phyloP scores from a whole-genome alignment of 2,888 invertebrate genomes.

The Diabrotica balteata region DNA sequence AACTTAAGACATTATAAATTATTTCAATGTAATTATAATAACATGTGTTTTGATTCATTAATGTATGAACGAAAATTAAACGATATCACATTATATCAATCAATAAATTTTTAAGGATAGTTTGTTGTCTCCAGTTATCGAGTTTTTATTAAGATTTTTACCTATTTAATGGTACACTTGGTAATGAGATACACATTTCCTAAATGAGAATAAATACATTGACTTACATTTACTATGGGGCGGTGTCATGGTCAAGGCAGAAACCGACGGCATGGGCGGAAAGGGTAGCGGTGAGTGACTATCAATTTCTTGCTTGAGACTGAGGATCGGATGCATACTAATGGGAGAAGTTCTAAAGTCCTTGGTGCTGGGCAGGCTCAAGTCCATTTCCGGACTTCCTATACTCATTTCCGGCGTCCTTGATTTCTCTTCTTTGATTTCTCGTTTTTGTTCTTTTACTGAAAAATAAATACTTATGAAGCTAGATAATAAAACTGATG shows the following conservation, averaged over 20 bases:
- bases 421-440: slow-evolving; percentile 33
- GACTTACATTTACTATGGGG: slow-evolving; percentile 77
- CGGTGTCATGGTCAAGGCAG: slow-evolving; percentile 80
- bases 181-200: too few relatives aligned
- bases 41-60: too few relatives aligned
- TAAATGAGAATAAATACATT: slow-evolving; percentile 4
- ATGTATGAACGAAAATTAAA: too few relatives aligned
- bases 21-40: too few relatives aligned
- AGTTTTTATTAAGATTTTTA: too few relatives aligned
- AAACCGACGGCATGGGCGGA: slow-evolving; percentile 76
- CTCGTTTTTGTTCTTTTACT: slow-evolving; percentile 46
- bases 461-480: background rate
- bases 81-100: too few relatives aligned
- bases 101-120: too few relatives aligned
- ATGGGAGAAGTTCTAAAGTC: slow-evolving; percentile 59
- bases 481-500: too few relatives aligned
- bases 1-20: too few relatives aligned
- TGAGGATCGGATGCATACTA: slow-evolving; percentile 58
- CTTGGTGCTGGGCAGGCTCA: slow-evolving; percentile 53
- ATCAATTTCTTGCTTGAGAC: slow-evolving; percentile 57
- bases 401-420: slow-evolving; percentile 41
- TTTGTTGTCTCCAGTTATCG: too few relatives aligned
- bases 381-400: slow-evolving; percentile 54
- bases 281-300: slow-evolving; percentile 69
- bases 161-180: too few relatives aligned